phyloP scores from a whole-genome alignment of 1,140 invertebrate species.

The Chironomus striatipennis region DNA sequence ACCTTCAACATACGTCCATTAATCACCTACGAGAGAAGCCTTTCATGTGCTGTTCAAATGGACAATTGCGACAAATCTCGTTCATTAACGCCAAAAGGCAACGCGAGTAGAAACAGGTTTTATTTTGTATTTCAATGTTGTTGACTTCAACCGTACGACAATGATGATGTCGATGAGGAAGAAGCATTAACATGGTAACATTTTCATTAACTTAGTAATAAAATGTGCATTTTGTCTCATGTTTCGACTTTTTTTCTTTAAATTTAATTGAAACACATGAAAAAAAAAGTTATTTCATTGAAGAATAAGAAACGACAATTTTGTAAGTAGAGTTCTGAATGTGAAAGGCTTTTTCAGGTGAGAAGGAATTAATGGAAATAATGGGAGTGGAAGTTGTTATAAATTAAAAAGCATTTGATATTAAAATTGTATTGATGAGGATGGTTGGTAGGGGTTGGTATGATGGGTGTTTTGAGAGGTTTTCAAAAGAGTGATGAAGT shows the following conservation, averaged over 20 bases:
- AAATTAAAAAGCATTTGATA: background rate
- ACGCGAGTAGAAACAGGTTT: background rate
- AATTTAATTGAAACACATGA: background rate
- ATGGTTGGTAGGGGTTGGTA: too few species aligned
- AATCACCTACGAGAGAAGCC: background rate
- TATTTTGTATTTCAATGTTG: background rate
- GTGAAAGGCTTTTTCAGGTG: background rate
- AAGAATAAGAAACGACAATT: too few species aligned
- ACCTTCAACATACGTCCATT: background rate
- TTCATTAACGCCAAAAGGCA: background rate
- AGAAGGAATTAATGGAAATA: slow-evolving; percentile 9
- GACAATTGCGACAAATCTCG: slow-evolving; percentile 21
- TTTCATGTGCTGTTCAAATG: background rate
- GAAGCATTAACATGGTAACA: slow-evolving; percentile 9
- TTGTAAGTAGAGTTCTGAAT: too few species aligned
- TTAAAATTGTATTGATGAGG: background rate
- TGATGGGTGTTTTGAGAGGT: too few species aligned
- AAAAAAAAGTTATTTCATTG: background rate
- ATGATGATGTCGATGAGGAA: background rate
- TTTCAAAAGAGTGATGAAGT: too few species aligned
- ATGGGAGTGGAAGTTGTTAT: slow-evolving; percentile 6
- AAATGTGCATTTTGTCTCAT: slow-evolving; percentile 8
- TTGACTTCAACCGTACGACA: background rate
- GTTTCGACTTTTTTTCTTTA: background rate
- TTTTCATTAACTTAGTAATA: background rate